Conservation (phyloP, 2,888 invertebrate genomes). For the Iphiclides podalirius region DNA sequence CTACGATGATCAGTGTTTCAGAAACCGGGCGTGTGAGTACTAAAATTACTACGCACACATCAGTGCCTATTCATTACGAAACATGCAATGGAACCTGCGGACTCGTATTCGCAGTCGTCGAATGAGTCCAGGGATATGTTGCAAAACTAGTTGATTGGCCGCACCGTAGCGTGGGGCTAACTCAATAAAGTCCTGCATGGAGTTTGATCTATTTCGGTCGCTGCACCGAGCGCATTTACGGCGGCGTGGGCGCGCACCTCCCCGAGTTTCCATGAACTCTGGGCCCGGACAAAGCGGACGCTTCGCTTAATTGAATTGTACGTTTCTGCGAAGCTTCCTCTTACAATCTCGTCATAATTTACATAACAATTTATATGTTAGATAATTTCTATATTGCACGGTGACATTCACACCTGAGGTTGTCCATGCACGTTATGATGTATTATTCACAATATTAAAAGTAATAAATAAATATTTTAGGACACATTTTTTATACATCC, state of each 20-base stretch:
- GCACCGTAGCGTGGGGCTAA: not conserved
- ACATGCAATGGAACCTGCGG: not conserved
- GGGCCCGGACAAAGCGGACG: not conserved
- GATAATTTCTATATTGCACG: no score
- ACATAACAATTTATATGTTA: no score
- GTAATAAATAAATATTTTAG: no score
- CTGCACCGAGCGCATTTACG: slow-evolving; percentile 1
- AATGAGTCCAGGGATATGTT: not conserved
- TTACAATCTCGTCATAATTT: no score
- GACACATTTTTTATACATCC: no score
- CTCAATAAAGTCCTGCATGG: not conserved
- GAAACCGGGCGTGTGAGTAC: no score
- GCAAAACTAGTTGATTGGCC: not conserved
- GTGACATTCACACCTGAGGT: no score
- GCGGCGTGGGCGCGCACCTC: not conserved
- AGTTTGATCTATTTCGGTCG: slow-evolving; percentile 15
- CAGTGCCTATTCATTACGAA: not conserved
- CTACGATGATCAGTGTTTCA: no score
- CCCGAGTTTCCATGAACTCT: not conserved
- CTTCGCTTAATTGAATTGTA: not conserved
- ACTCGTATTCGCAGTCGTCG: not conserved
- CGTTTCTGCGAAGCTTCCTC: not conserved
- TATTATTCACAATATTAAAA: no score
- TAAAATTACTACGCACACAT: not conserved
- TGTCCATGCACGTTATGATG: no score